These are phyloP conservation scores for Liopterus haemorrhoidalis DNA, from an alignment of 2,888 invertebrate genomes.

Conservation along the genomic window DNA sequence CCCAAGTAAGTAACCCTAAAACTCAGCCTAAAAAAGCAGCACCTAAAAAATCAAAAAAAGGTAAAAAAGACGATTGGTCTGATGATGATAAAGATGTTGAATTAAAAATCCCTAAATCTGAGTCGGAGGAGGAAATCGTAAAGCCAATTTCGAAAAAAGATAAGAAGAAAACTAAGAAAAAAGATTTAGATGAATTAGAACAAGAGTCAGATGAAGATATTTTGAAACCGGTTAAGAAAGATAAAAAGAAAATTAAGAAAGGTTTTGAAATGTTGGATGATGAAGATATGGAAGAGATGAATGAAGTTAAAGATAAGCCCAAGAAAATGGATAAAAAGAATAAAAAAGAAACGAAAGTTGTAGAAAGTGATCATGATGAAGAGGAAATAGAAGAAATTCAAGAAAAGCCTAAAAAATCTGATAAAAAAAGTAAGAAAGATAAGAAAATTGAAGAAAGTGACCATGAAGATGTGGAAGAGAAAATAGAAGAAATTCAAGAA, in stretches of 20 bases:
- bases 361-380: slow-evolving; percentile 12
- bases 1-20: slow-evolving; percentile 23
- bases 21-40: slow-evolving; percentile 35
- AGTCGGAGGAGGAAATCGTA: slow-evolving; percentile 22
- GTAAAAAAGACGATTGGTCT: slow-evolving; percentile 49
- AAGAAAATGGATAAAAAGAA: slow-evolving; percentile 29
- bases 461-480: slow-evolving; percentile 39
- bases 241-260: slow-evolving; percentile 28
- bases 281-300: slow-evolving; percentile 32
- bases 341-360: slow-evolving; percentile 22
- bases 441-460: slow-evolving; percentile 25
- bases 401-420: slow-evolving; percentile 13
- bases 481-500: slow-evolving; percentile 28
- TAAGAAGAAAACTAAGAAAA: slow-evolving; percentile 26
- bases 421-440: slow-evolving; percentile 27
- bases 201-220: slow-evolving; percentile 14
- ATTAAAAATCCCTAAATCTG: slow-evolving; percentile 38
- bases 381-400: slow-evolving; percentile 19
- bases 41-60: slow-evolving; percentile 44
- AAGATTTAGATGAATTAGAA: slow-evolving; percentile 29
- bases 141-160: slow-evolving; percentile 28
- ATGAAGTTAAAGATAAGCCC: slow-evolving; percentile 43
- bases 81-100: slow-evolving; percentile 51
- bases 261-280: slow-evolving; percentile 27
- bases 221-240: slow-evolving; percentile 26